Evolutionary conservation across 2,797 vertebrate species (phyloP), one percentile per base, ranked within the genome.

Genomic region (Siniperca scherzeri): DNA sequence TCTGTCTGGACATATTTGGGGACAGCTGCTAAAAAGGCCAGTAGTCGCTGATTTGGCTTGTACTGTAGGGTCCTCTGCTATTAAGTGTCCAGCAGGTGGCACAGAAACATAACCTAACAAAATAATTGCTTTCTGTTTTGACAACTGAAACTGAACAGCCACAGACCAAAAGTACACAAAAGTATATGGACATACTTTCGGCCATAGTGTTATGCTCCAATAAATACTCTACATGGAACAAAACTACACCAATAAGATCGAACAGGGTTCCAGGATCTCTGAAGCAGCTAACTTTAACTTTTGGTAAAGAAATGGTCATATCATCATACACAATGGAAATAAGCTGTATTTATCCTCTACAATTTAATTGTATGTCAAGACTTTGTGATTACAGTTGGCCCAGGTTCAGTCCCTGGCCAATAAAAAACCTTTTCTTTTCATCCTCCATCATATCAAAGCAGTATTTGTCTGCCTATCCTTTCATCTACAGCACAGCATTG

Each of bases 41-140:
- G 38, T 11, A n/a, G 9, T 21, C 46, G 12, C 16, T 60, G 48
- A 22, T 25, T 22, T 66, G 17, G 33, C 7, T 17, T 66, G 5
- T 14, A 44, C 21, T 16, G 30, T 30, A 30, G 30, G 19, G 5
- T 60, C 12, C 9, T 9, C 30, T 74, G 12, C 12, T 50, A n/a
- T 21, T 42, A 25, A n/a, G 22, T 42, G 30, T 66, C 40, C 68
- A 72, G 48, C 69, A 77, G 82, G 61, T 38, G 72, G 46, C 68
- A 46, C 38, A 36, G 21, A 61, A 36, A 52, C 50, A 72, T 42
- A 3, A 72, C 7, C 14, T 30, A 10, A 25, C 14, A 27, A 4
- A 44, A n/a, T 46, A 10, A 16, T 42, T 53, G 3, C 55, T 57
- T 21, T 17, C 7, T 7, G 8, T 38, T 66, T 40, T 21, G n/a